A percentile compares a stretch with the other conserved stretches of the same genome.
These are phyloP conservation scores for Scaptomyza reducta DNA, from an alignment of 2,888 invertebrate species.

Conservation along the genomic window DNA sequence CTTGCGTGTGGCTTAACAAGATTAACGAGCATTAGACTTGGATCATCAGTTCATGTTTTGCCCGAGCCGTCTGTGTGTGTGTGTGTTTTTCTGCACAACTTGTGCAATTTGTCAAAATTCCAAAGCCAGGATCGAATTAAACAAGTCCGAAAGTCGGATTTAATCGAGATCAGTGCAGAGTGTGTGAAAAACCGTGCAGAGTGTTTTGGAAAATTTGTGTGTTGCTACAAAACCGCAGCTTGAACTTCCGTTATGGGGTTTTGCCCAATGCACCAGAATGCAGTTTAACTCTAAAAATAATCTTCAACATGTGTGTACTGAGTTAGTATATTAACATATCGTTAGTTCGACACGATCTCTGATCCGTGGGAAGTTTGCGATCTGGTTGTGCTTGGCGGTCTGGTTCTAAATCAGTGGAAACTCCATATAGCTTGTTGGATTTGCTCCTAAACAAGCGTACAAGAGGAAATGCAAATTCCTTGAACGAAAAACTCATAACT, in stretches of 20 bases:
- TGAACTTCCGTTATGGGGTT: conserved; percentile 70
- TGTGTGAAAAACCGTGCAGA: conserved; percentile 71
- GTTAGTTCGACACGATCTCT: conserved; percentile 62
- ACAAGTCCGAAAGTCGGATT: conserved; percentile 69
- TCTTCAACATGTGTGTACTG: conserved; percentile 74
- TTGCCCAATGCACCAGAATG: conserved; percentile 53
- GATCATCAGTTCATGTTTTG: conserved; percentile 66
- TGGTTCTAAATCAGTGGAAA: conserved; percentile 56
- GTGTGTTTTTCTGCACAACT: conserved; percentile 49
- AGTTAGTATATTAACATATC: conserved; percentile 63
- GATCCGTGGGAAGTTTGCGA: conserved; percentile 59
- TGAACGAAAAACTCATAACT: conserved; percentile 25
- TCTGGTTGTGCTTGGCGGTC: conserved; percentile 16
- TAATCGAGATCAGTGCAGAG: conserved; percentile 73
- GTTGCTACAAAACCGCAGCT: conserved; percentile 44
- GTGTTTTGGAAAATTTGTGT: conserved; percentile 54
- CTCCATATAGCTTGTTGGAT: conserved; percentile 58
- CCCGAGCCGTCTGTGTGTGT: conserved; percentile 18
- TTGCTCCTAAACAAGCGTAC: conserved; percentile 30
- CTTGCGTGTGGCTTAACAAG: conserved; percentile 65
- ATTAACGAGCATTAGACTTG: conserved; percentile 70
- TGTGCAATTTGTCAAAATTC: conserved; percentile 77
- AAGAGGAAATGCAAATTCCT: conserved; percentile 43
- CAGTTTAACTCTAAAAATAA: conserved; percentile 41
- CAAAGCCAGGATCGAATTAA: conserved; percentile 74